phyloP scores from a whole-genome alignment of 1,140 invertebrate genomes.

The Colletes latitarsis region DNA sequence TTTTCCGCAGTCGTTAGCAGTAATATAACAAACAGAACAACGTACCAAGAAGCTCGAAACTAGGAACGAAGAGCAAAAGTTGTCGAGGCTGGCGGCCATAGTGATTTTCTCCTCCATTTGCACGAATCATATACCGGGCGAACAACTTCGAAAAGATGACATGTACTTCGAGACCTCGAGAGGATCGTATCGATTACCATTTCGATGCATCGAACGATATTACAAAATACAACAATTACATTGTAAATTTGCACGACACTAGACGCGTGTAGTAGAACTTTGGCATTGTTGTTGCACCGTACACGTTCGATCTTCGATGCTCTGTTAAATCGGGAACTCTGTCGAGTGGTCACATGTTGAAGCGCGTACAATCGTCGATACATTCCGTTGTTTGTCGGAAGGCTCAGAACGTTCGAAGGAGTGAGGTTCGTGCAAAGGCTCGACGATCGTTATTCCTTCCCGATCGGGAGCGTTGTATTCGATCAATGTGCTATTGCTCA shows the following conservation, averaged over 20 bases:
- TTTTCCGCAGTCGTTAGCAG: no score
- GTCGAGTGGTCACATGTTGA: not conserved
- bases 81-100: no score
- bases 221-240: conserved; percentile 41
- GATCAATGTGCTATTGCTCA: not conserved
- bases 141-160: conserved; percentile 9
- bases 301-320: no score
- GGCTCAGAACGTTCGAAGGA: not conserved
- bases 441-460: not conserved
- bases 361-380: not conserved
- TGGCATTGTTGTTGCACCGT: not conserved
- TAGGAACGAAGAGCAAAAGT: no score
- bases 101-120: no score
- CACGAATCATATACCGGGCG: no score
- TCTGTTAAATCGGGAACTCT: not conserved
- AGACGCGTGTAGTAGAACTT: no score
- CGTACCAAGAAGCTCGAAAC: no score
- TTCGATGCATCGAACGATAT: conserved; percentile 40
- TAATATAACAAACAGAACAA: no score
- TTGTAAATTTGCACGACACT: conserved; percentile 7
- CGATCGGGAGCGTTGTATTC: not conserved
- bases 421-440: not conserved
- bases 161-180: conserved; percentile 7
- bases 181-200: conserved; percentile 21
- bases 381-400: conserved; percentile 3